Evolutionary conservation across 2,113 vertebrate species (phyloP).

Genomic region (Acanthochromis polyacanthus): DNA sequence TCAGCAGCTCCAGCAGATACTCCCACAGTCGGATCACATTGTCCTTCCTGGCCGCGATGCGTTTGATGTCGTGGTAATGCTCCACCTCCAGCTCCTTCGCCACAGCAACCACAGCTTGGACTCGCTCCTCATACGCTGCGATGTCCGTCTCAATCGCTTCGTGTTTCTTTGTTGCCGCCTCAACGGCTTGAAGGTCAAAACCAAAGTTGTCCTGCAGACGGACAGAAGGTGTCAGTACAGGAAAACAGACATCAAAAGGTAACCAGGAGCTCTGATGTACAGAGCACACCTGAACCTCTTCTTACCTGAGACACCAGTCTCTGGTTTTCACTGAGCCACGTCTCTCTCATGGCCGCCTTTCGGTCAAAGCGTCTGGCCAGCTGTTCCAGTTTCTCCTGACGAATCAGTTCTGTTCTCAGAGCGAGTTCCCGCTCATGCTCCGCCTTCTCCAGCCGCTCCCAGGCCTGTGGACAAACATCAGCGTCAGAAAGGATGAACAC

Average conservation of each 20-base stretch:
- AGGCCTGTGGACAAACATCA: constrained; percentile 83
- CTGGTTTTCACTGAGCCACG: constrained; percentile 98
- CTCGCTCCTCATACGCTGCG: constrained; percentile 93
- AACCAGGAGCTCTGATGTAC: too few relatives aligned
- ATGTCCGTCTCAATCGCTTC: constrained; percentile 98
- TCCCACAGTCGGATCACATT: constrained; percentile 97
- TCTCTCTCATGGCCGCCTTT: constrained; percentile 98
- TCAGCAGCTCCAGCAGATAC: constrained; percentile 94
- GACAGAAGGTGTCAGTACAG: neutral
- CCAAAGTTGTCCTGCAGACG: constrained; percentile 75
- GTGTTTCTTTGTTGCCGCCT: constrained; percentile 94
- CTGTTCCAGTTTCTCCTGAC: constrained; percentile 99
- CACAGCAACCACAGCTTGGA: constrained; percentile 93
- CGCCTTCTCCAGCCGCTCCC: constrained; percentile 98
- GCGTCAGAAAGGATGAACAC: neutral
- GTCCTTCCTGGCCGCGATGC: constrained; percentile 91
- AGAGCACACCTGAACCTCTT: too few relatives aligned
- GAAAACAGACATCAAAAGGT: neutral
- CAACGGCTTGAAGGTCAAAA: constrained; percentile 68
- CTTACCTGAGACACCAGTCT: constrained; percentile 95
- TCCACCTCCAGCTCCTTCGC: constrained; percentile 93
- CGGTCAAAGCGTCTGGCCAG: constrained; percentile 96
- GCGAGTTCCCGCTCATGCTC: constrained; percentile 98
- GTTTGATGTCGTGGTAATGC: constrained; percentile 95
- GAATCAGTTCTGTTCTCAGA: constrained; percentile 95